Percentiles rank a stretch among this genome's conserved stretches.
phyloP scores from a whole-genome alignment of 2,888 invertebrate genomes.

The Choristoneura rosaceana region DNA sequence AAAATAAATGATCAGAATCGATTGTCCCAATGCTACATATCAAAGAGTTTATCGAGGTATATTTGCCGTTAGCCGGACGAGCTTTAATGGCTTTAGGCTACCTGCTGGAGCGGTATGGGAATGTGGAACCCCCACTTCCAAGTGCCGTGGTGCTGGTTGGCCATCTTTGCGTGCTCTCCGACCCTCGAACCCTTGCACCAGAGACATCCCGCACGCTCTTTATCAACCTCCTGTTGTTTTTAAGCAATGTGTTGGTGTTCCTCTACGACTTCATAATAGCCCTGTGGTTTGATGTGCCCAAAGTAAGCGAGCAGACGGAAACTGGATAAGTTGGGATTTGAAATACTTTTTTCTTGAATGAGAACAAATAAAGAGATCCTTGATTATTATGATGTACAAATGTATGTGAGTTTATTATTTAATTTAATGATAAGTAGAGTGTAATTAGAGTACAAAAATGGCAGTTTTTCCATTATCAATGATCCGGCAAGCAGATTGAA shows the following conservation, averaged over 20 bases:
- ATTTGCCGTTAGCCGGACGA: constrained; percentile 69
- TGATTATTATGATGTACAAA: neutral
- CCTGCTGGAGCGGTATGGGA: constrained; percentile 64
- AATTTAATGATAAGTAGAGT: neutral
- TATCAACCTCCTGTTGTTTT: constrained; percentile 64
- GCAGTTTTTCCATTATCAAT: neutral
- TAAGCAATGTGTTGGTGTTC: constrained; percentile 66
- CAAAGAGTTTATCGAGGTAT: constrained; percentile 50
- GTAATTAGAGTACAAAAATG: neutral
- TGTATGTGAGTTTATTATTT: neutral
- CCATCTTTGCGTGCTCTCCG: constrained; percentile 64
- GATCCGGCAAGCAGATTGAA: neutral
- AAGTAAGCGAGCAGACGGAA: neutral
- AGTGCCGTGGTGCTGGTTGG: constrained; percentile 72
- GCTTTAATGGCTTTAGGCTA: constrained; percentile 71
- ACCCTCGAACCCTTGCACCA: constrained; percentile 58
- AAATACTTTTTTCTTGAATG: neutral
- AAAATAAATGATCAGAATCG: neutral
- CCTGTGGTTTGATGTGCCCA: neutral
- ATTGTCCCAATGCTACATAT: constrained; percentile 55
- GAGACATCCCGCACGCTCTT: constrained; percentile 57
- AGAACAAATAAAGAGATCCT: constrained; percentile 6
- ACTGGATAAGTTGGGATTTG: neutral
- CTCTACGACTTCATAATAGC: constrained; percentile 56
- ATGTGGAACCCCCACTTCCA: constrained; percentile 62